Conservation (phyloP, 2,797 vertebrate genomes). For the Micropoecilia bifurca region DNA sequence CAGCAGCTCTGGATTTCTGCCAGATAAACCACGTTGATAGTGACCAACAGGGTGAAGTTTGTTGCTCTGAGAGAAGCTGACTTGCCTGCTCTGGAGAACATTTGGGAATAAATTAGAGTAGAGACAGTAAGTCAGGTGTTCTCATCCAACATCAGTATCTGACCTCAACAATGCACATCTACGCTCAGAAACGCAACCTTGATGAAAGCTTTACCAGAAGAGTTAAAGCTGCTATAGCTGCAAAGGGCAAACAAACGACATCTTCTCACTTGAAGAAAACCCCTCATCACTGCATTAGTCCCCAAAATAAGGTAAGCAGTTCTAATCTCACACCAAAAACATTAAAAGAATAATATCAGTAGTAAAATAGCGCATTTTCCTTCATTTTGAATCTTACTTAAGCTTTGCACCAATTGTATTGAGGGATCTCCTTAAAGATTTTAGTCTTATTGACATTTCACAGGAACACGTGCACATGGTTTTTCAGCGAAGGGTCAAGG, state of each 20-base stretch:
- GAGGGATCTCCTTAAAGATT: conserved; percentile 5
- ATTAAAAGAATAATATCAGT: background rate
- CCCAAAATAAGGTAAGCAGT: background rate
- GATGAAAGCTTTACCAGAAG: background rate
- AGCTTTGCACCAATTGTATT: background rate
- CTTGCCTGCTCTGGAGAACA: background rate
- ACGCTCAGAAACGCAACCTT: background rate
- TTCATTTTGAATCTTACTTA: background rate
- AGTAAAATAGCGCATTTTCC: background rate
- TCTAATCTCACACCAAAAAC: background rate
- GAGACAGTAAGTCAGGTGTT: background rate
- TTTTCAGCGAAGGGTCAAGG: conserved; percentile 65
- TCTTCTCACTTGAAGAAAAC: background rate
- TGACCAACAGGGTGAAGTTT: background rate
- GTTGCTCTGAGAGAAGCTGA: background rate
- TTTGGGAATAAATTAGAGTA: background rate
- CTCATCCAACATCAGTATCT: background rate
- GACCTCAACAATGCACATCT: background rate
- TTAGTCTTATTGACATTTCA: conserved; percentile 33
- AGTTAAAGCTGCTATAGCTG: background rate
- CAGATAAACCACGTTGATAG: no score
- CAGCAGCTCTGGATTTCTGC: background rate
- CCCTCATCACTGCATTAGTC: background rate
- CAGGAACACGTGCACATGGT: conserved; percentile 12
- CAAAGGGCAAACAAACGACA: background rate